Evolutionary conservation across 2,888 invertebrate genomes (phyloP), one percentile per base, ranked within the genome.

Genomic region (Lottia scabra): DNA sequence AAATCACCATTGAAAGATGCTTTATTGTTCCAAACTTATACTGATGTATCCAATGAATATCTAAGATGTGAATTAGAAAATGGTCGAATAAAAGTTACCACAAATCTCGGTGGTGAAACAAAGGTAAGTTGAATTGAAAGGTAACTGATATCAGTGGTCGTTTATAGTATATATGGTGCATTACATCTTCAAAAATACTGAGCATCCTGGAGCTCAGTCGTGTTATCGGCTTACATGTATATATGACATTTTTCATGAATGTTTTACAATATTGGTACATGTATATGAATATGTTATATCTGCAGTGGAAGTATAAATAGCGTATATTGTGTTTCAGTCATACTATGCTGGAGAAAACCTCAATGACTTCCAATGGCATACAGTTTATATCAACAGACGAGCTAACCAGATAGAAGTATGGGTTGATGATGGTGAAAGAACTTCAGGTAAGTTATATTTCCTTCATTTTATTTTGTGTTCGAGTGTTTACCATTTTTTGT

Each of bases 331-430:
- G 19, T 72, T 81, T 56, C 77, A 87, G 86, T 74, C 74, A n/a
- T 78, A 82, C 56, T 75, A 74, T 56, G 74, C 82, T 27, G 85
- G 85, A 4, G 66, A 77, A 0, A 75, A 82, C 44, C 73, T 88
- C 71, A 85, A 86, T 75, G 89, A 89, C 72, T 80, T 85, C 48
- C 70, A 82, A 38, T 90, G 90, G 90, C 90, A 90, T 78, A 88
- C 87, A 0, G 67, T 89, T 56, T 80, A 86, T 75, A 79, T 89
- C 15, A 80, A 81, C 43, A 81, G 89, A 19, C 81, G 88, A 45
- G 89, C 87, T 27, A 83, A 87, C 67, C 74, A 87, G 38, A 62
- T 89, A 27, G 79, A 85, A 63, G 76, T 85, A 6, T 87, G 84
- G 84, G 85, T 89, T 5, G 89, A 89, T 71, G 82, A 85, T 63